These are phyloP conservation scores for Chromis chromis DNA, from an alignment of 2,797 vertebrate species.

Conservation along the genomic window DNA sequence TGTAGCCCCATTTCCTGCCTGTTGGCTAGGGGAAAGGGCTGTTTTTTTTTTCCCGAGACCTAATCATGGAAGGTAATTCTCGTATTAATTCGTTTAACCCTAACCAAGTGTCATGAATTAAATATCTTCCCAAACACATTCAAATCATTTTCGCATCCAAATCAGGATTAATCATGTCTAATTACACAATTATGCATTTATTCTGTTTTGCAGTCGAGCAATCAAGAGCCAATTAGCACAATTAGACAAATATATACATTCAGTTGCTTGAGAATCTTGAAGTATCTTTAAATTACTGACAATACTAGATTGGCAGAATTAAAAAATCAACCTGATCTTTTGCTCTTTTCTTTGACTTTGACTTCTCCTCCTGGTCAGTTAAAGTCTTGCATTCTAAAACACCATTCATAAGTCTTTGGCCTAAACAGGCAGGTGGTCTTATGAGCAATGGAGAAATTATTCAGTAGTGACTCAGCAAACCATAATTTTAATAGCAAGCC, in stretches of 20 bases:
- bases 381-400: neutral
- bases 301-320: neutral
- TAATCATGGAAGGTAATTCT: slow-evolving; percentile 63
- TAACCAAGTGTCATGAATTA: slow-evolving; percentile 67
- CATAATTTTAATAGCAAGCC: slow-evolving; percentile 22
- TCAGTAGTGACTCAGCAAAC: slow-evolving; percentile 35
- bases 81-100: slow-evolving; percentile 72
- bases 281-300: slow-evolving; percentile 1
- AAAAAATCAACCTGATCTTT: no score
- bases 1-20: slow-evolving; percentile 49
- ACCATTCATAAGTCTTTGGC: neutral
- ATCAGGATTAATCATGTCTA: slow-evolving; percentile 65
- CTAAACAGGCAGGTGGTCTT: slow-evolving; percentile 21
- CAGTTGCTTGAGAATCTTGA: slow-evolving; percentile 1
- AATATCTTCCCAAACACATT: slow-evolving; percentile 67
- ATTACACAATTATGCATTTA: slow-evolving; percentile 70
- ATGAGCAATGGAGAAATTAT: slow-evolving; percentile 30
- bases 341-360: neutral
- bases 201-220: slow-evolving; percentile 64
- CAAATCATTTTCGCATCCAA: slow-evolving; percentile 61
- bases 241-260: slow-evolving; percentile 42
- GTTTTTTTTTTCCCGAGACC: slow-evolving; percentile 12
- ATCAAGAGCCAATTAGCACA: slow-evolving; percentile 56
- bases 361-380: neutral
- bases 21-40: slow-evolving; percentile 36